Percentiles rank a stretch among this genome's conserved stretches.
These are phyloP conservation scores for Syrrhaptes paradoxus DNA, from an alignment of 2,113 vertebrate genomes.

Conservation along the genomic window DNA sequence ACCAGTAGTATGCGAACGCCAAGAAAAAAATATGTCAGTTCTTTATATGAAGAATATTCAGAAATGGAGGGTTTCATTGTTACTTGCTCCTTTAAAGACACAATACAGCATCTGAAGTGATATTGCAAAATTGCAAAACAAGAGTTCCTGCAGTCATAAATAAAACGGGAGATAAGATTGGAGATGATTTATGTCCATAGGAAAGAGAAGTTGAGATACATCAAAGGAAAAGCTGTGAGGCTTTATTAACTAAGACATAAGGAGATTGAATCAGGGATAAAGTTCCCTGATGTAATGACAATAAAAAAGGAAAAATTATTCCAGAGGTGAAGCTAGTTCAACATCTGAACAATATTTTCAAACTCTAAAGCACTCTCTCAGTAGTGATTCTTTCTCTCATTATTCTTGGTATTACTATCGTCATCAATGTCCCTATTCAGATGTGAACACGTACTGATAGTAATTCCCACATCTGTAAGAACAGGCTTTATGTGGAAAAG, in stretches of 20 bases:
- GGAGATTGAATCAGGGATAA: background rate
- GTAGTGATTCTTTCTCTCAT: background rate
- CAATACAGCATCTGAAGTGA: background rate
- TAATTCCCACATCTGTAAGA: background rate
- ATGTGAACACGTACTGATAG: background rate
- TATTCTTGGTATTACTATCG: background rate
- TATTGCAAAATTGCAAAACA: background rate
- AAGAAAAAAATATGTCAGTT: background rate
- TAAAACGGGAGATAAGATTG: background rate
- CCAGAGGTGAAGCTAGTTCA: background rate
- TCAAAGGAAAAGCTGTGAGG: background rate
- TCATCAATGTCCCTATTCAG: background rate
- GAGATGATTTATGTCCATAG: background rate
- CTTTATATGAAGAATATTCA: rapidly evolving
- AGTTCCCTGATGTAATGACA: background rate
- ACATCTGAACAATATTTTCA: background rate
- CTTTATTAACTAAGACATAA: background rate
- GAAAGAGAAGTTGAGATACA: background rate
- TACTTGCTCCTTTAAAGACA: background rate
- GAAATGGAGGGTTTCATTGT: background rate
- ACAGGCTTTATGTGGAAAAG: background rate
- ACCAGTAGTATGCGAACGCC: rapidly evolving
- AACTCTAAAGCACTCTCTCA: background rate
- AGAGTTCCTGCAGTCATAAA: background rate
- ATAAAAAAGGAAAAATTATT: background rate